Base-by-base conservation (phyloP, 2,113 vertebrate genomes). In the Zingel zingel region DNA sequence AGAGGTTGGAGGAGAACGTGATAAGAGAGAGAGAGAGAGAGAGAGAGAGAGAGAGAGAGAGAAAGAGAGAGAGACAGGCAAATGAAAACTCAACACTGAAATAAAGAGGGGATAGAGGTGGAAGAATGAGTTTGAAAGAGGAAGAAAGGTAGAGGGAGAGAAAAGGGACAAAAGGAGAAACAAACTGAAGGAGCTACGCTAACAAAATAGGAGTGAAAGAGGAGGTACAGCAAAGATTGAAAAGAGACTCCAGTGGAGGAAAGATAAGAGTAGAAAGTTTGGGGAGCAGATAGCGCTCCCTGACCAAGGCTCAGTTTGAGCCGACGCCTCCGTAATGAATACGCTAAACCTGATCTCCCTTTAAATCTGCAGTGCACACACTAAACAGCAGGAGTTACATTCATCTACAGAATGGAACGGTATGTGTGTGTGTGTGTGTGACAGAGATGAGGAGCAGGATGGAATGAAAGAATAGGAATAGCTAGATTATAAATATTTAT, bases 401-500 rank as follows among this genome's bases (percentile, higher is more conserved):
- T 86, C 59, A 86, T 80, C 83, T 68, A 69, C 74, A 64, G 70
- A 74, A 69, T 66, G 58, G 79, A 66, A 47, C 13, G 5, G 56
- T 33, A 61, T 62, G 53, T 67, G 61, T 73, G 82, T 78, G 82
- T 77, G 77, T 51, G 50, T 58, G 74, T 79, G 67, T 45, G 76
- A 65, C 59, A 53, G 70, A 67, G 68, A 86, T 9, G 21, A n/a
- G 61, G 33, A 75, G 77, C 65, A 76, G 81, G 68, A 74, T 58
- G 56, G 78, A 89, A 79, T 86, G 79, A 58, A 88, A 69, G 78
- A 88, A 85, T 69, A 65, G 72, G 67, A 82, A 84, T 69, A 92
- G 72, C 61, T 63, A 75, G 74, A 84, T 89, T 86, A 91, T 93
- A 86, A 91, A 92, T 92, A 94, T 92, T 91, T 92, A 93, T 91